These are phyloP conservation scores for Piscicola geometra DNA, from an alignment of 2,888 invertebrate genomes.

Conservation along the genomic window DNA sequence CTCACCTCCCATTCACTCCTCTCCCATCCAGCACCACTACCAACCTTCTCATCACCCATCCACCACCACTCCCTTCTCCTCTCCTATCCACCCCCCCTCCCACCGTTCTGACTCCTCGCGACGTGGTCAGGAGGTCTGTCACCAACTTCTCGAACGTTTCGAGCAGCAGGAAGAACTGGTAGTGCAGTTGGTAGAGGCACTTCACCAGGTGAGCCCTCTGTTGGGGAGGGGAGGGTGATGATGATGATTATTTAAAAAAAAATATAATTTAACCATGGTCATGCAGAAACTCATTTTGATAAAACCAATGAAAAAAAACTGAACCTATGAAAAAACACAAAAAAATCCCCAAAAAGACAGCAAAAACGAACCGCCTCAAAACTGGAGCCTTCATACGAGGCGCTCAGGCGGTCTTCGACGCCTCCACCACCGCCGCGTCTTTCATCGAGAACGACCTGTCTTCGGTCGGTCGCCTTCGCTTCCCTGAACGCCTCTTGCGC, in stretches of 20 bases:
- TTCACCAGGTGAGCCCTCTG: slow-evolving; percentile 77
- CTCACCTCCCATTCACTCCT: too few relatives aligned
- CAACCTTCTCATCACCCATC: too few relatives aligned
- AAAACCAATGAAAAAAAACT: neutral
- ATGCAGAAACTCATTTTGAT: neutral
- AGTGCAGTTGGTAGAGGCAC: slow-evolving; percentile 82
- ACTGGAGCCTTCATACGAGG: too few relatives aligned
- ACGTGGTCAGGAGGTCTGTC: slow-evolving; percentile 26
- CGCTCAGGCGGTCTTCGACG: neutral
- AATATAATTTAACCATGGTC: neutral
- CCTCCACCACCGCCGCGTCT: neutral
- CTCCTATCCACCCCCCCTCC: too few relatives aligned
- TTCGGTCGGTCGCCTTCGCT: slow-evolving; percentile 47
- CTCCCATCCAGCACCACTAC: too few relatives aligned
- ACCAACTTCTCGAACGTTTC: slow-evolving; percentile 63
- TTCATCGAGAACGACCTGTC: neutral
- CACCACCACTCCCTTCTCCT: too few relatives aligned
- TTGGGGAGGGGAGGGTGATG: slow-evolving; percentile 26
- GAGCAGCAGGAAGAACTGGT: slow-evolving; percentile 80
- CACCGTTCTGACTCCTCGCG: slow-evolving; percentile 39
- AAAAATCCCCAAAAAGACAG: too few relatives aligned
- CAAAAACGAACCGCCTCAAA: too few relatives aligned
- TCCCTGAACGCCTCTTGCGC: slow-evolving; percentile 58
- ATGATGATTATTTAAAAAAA: too few relatives aligned
- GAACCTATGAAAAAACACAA: neutral